Conservation (phyloP, 2,888 invertebrate genomes). For the Blastobasis adustella region DNA sequence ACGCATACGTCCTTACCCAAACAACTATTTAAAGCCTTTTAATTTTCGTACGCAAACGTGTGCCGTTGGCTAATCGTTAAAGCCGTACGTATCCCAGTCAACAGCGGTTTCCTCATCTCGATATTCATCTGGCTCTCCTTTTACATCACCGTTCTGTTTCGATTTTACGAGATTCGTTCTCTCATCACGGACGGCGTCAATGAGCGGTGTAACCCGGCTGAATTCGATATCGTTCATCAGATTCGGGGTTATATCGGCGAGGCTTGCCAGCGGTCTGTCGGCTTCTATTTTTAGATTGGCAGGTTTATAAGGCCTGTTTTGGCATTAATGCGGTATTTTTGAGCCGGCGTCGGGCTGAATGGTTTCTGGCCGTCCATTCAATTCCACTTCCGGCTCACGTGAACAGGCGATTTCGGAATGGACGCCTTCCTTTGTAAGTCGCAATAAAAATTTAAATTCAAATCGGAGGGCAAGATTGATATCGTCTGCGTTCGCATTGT, state of each 20-base stretch:
- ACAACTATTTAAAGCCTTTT: neutral
- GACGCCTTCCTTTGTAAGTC: slow-evolving; percentile 23
- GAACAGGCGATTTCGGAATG: slow-evolving; percentile 37
- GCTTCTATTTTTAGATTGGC: slow-evolving; percentile 3
- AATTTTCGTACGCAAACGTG: neutral
- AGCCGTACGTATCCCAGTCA: slow-evolving; percentile 39
- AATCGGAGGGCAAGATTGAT: slow-evolving; percentile 18
- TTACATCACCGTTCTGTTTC: slow-evolving; percentile 59
- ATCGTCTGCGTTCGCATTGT: slow-evolving; percentile 20
- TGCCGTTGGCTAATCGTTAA: slow-evolving; percentile 12
- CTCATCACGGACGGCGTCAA: slow-evolving; percentile 42
- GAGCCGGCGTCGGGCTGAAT: slow-evolving; percentile 39
- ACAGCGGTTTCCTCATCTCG: slow-evolving; percentile 59
- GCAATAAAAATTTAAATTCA: slow-evolving; percentile 39
- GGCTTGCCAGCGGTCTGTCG: neutral
- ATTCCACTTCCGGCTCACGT: slow-evolving; percentile 61
- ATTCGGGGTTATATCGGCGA: too few relatives aligned
- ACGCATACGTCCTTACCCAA: too few relatives aligned
- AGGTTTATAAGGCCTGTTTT: slow-evolving; percentile 49
- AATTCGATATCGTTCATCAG: slow-evolving; percentile 6
- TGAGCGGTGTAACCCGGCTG: slow-evolving; percentile 38
- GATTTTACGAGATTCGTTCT: slow-evolving; percentile 60
- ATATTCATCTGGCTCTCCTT: slow-evolving; percentile 62
- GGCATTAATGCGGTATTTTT: slow-evolving; percentile 48
- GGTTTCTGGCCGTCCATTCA: slow-evolving; percentile 50